These are phyloP conservation scores for Brotula barbata DNA, from an alignment of 2,797 vertebrate genomes.

Conservation along the genomic window DNA sequence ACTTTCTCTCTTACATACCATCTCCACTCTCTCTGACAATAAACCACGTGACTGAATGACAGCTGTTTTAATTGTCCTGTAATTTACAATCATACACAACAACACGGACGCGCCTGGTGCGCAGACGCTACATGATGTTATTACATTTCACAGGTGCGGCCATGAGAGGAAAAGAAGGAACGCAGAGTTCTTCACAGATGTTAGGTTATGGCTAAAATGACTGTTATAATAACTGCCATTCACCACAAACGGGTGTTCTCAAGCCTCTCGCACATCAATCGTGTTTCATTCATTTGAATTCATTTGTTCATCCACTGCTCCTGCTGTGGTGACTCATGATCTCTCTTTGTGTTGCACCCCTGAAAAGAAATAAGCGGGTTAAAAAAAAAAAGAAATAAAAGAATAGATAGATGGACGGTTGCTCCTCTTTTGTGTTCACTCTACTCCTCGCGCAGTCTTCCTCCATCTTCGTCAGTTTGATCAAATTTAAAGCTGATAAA, in stretches of 20 bases:
- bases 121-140: conserved; percentile 36
- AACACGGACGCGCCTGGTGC: conserved; percentile 37
- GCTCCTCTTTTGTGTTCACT: conserved; percentile 7
- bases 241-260: conserved; percentile 36
- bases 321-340: conserved; percentile 38
- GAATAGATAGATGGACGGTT: conserved; percentile 6
- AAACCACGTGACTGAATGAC: conserved; percentile 42
- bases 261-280: conserved; percentile 31
- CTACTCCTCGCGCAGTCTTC: neutral
- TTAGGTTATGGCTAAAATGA: conserved; percentile 64
- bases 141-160: conserved; percentile 47
- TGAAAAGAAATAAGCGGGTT: conserved; percentile 20
- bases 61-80: conserved; percentile 49
- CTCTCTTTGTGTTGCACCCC: conserved; percentile 12
- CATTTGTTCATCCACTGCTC: conserved; percentile 26
- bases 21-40: conserved; percentile 55
- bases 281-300: conserved; percentile 30
- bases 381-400: neutral
- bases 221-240: conserved; percentile 65
- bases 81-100: conserved; percentile 58
- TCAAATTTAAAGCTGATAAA: conserved; percentile 10
- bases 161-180: conserved; percentile 30
- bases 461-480: conserved; percentile 11
- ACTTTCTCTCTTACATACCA: conserved; percentile 59
- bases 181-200: conserved; percentile 56